Percentiles rank a stretch among this genome's conserved stretches.
These are phyloP conservation scores for Sebastes hubbsi DNA, from an alignment of 2,797 vertebrate species.

Conservation along the genomic window DNA sequence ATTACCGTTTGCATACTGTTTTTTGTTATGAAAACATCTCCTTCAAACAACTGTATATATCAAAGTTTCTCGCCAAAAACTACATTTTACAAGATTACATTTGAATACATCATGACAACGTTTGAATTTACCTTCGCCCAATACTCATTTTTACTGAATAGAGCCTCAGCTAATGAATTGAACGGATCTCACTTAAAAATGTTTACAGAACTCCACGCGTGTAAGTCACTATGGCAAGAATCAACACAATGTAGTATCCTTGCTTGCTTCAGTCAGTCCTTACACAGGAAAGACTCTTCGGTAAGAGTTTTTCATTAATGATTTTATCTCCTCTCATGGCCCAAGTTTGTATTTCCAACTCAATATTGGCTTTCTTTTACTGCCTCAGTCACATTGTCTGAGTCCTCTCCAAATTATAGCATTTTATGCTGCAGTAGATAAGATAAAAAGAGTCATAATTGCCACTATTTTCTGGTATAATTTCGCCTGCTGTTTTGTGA, in stretches of 20 bases:
- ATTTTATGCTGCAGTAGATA: neutral
- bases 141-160: neutral
- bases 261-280: neutral
- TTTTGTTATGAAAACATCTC: too few species aligned
- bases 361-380: neutral
- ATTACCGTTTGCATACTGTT: too few species aligned
- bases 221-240: neutral
- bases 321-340: neutral
- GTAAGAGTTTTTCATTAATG: neutral
- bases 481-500: neutral
- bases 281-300: neutral
- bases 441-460: constrained; percentile 1
- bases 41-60: too few species aligned
- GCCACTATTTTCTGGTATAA: neutral
- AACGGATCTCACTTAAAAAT: neutral
- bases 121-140: too few species aligned
- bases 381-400: neutral
- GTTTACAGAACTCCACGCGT: neutral
- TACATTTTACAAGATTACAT: too few species aligned
- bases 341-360: constrained; percentile 9
- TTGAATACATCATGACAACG: too few species aligned
- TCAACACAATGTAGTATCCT: neutral
- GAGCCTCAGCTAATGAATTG: neutral
- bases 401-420: neutral
- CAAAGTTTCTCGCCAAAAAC: too few species aligned